These are phyloP conservation scores for Albula glossodonta DNA, from an alignment of 2,113 vertebrate species.

Conservation along the genomic window DNA sequence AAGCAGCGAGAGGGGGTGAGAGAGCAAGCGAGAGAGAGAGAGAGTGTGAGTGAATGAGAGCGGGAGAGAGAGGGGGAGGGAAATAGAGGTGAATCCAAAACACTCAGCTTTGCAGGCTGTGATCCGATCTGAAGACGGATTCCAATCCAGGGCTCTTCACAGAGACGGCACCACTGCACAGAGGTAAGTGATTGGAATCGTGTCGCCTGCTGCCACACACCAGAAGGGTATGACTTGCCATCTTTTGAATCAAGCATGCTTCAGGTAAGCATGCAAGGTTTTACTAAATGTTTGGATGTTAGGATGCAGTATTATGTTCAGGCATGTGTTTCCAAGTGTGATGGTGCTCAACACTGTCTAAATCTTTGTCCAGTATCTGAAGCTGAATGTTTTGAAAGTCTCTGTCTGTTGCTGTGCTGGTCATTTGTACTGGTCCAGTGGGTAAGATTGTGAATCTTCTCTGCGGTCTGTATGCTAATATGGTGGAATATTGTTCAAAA, in stretches of 20 bases:
- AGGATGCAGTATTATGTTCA: neutral
- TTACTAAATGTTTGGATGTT: neutral
- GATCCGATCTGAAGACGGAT: conserved; percentile 26
- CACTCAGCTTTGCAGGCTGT: conserved; percentile 25
- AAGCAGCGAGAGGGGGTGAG: conserved; percentile 40
- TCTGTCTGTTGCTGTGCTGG: neutral
- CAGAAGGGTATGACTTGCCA: neutral
- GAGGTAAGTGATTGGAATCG: conserved; percentile 52
- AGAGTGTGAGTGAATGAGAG: conserved; percentile 46
- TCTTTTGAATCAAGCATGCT: neutral
- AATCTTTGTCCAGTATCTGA: neutral
- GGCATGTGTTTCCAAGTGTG: neutral
- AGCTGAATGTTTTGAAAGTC: neutral
- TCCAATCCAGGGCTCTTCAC: conserved; percentile 21
- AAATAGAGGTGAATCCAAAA: conserved; percentile 22
- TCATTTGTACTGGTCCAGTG: neutral
- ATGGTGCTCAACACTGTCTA: neutral
- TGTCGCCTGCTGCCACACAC: neutral
- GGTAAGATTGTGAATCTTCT: neutral
- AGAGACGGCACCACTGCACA: conserved; percentile 24
- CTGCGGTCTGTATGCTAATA: neutral
- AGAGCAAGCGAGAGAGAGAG: conserved; percentile 17
- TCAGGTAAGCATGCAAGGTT: neutral
- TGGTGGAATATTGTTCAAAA: neutral
- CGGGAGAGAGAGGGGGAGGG: conserved; percentile 45